Percentiles rank a stretch among this genome's conserved stretches.
Conservation (phyloP, 2,797 vertebrate genomes). For the Carapus acus region DNA sequence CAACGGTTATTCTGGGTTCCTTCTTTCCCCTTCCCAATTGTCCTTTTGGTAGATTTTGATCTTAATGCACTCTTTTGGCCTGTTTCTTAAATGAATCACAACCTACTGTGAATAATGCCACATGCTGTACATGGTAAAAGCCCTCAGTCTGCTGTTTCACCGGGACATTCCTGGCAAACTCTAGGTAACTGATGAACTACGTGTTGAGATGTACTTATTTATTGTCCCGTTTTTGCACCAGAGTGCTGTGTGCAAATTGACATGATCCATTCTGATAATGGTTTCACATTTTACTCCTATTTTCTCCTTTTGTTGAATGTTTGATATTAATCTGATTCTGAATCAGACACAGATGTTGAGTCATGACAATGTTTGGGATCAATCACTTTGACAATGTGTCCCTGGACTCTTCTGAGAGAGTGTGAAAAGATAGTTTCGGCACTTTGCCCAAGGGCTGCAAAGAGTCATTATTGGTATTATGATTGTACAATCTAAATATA, state of each 20-base stretch:
- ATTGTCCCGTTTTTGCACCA: conserved; percentile 20
- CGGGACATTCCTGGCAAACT: neutral
- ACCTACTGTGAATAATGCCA: conserved; percentile 47
- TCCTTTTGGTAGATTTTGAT: conserved; percentile 7
- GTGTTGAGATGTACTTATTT: conserved; percentile 24
- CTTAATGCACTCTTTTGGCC: conserved; percentile 20
- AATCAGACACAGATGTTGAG: neutral
- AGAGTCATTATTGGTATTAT: too few species aligned
- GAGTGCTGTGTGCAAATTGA: neutral
- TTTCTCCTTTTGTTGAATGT: neutral
- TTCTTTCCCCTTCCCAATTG: neutral
- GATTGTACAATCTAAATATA: too few species aligned
- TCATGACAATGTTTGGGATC: neutral
- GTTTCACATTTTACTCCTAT: neutral
- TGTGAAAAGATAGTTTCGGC: too few species aligned
- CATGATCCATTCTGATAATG: neutral
- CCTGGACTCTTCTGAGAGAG: too few species aligned
- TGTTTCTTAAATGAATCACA: conserved; percentile 15
- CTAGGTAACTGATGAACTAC: conserved; percentile 3
- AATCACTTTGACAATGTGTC: too few species aligned
- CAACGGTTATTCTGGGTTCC: conserved; percentile 5
- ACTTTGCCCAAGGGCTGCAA: too few species aligned
- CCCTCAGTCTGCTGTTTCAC: conserved; percentile 9
- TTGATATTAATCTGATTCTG: neutral
- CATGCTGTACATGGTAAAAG: conserved; percentile 24